A percentile compares a stretch with the other conserved stretches of the same genome.
Conservation (phyloP, 2,888 invertebrate genomes). For the Catotricha subobsoleta region DNA sequence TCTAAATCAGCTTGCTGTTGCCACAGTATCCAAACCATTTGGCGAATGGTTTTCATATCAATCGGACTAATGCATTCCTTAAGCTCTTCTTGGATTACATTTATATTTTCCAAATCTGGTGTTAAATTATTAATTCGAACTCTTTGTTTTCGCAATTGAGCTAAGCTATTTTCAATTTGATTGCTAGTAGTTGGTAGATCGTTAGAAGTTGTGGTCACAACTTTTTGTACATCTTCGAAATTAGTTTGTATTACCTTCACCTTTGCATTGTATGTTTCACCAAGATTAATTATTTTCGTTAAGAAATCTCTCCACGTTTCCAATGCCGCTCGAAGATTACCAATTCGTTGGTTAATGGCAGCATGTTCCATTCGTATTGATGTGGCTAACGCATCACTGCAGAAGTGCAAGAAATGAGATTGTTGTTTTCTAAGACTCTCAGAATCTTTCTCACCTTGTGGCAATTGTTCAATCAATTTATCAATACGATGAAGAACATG, state of each 20-base stretch:
- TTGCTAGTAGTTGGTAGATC: conserved; percentile 39
- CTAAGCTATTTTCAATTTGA: conserved; percentile 44
- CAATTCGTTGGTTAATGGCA: conserved; percentile 56
- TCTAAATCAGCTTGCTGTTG: conserved; percentile 69
- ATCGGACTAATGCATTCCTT: conserved; percentile 70
- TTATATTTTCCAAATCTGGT: conserved; percentile 49
- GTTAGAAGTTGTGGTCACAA: conserved; percentile 38
- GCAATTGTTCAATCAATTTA: conserved; percentile 45
- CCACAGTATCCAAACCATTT: conserved; percentile 56
- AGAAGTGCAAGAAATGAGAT: conserved; percentile 44
- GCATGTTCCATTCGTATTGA: conserved; percentile 68
- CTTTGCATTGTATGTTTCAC: conserved; percentile 43
- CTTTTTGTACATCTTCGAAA: conserved; percentile 46
- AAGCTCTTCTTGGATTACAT: conserved; percentile 59
- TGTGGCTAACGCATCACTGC: conserved; percentile 52
- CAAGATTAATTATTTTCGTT: conserved; percentile 42
- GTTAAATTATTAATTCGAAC: conserved; percentile 30
- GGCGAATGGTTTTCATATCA: conserved; percentile 64
- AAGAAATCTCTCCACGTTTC: conserved; percentile 68
- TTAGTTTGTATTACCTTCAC: conserved; percentile 38
- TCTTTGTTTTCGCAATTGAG: conserved; percentile 41
- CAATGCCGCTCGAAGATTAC: conserved; percentile 59
- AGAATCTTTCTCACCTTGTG: conserved; percentile 46
- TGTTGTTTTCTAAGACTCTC: conserved; percentile 46
- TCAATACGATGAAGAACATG: conserved; percentile 51